Percentiles rank a stretch among this genome's conserved stretches.
Evolutionary conservation across 1,140 invertebrate species (phyloP).

Genomic region (Phenacoccus solenopsis): DNA sequence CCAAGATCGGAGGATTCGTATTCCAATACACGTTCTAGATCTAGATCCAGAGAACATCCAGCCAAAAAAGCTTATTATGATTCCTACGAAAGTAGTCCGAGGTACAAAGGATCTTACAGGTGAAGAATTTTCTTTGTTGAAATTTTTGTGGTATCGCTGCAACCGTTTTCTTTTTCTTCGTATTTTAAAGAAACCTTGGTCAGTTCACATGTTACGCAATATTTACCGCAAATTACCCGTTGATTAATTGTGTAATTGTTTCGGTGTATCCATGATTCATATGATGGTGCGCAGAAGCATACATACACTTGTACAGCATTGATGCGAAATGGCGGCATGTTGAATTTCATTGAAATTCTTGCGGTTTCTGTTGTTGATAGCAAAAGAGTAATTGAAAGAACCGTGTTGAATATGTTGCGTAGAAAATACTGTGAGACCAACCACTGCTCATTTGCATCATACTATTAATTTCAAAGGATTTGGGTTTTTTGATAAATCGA

Average conservation of each 20-base stretch:
- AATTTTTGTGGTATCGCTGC: not conserved
- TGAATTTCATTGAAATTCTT: too few species aligned
- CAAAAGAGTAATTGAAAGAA: too few species aligned
- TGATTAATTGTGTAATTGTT: not conserved
- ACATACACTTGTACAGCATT: not conserved
- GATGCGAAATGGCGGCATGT: not conserved
- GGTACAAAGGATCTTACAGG: not conserved
- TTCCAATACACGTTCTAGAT: conserved; percentile 2
- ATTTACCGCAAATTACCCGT: not conserved
- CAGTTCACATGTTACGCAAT: not conserved
- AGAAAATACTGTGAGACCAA: too few species aligned
- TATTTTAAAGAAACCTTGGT: not conserved
- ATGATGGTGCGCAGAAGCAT: not conserved
- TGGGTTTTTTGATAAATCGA: too few species aligned
- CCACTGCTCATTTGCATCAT: not conserved
- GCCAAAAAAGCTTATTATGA: conserved; percentile 4
- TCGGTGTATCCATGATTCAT: not conserved
- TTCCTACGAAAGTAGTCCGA: not conserved
- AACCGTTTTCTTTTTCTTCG: not conserved
- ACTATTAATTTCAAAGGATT: too few species aligned
- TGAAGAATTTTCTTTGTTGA: not conserved
- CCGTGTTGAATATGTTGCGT: too few species aligned
- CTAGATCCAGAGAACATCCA: not conserved
- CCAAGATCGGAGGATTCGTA: not conserved
- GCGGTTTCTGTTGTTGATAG: too few species aligned